Evolutionary conservation across 2,113 vertebrate genomes (phyloP), one percentile per base, ranked within the genome.

Genomic region (Carassius gibelio): DNA sequence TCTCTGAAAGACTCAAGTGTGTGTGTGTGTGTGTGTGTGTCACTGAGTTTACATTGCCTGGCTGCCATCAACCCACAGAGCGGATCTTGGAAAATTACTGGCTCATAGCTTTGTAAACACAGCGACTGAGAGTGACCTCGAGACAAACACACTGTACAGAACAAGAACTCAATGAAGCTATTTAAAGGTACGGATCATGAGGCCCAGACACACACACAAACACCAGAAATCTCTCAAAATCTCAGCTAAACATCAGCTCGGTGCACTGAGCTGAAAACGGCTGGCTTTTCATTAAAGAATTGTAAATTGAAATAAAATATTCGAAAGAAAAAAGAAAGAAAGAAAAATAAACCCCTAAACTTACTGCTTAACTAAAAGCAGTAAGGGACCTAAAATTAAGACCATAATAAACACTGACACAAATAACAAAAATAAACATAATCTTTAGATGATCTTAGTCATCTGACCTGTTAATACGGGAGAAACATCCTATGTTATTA

Each of bases 21-120:
- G 66, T 19, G 66, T 42, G 68, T 71, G 17, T 42, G 68, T 71
- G 66, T 69, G 42, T 45, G 42, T 45, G 7, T 42, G 42, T 42
- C 42, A 42, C 7, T 42, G 42, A 76, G 82, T 79, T 81, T 75
- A 45, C 69, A 61, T 82, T 62, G 76, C 82, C 75, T 59, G 78
- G 38, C 81, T 75, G 55, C 45, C 84, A 77, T 84, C 62, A 66
- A 34, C 45, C 23, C 71, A 30, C 74, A 10, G 64, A 26, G 86
- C 19, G 61, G 74, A 82, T 86, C 80, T 75, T 1, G 82, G 82
- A 89, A 88, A 84, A 84, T 84, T 76, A 83, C 87, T 45, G 42
- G 81, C 62, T 57, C 11, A 38, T 45, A 55, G 82, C 68, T 88
- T 81, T 61, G 83, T 75, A 85, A 88, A 85, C 76, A 80, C 84